These are phyloP conservation scores for Tigriopus californicus DNA, from an alignment of 2,888 invertebrate genomes.

Conservation along the genomic window DNA sequence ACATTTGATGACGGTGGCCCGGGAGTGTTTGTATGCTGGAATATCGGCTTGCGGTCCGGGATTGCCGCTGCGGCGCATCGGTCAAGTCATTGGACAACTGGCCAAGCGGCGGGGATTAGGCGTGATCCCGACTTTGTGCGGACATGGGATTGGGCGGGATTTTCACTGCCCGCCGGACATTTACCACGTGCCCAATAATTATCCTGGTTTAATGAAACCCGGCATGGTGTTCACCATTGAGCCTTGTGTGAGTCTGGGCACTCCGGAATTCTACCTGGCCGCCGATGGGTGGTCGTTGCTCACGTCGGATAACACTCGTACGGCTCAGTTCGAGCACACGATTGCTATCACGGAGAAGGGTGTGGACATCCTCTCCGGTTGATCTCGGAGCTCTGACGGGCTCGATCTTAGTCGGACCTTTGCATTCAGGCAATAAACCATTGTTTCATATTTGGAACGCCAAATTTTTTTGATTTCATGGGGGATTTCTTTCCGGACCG, in stretches of 20 bases:
- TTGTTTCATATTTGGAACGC: too few species aligned
- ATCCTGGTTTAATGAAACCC: constrained; percentile 39
- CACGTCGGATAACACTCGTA: constrained; percentile 55
- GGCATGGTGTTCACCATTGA: constrained; percentile 93
- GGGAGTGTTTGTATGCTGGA: constrained; percentile 41
- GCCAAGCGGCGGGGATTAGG: constrained; percentile 42
- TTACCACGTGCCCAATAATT: constrained; percentile 38
- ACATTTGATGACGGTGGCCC: constrained; percentile 47
- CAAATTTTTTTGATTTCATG: too few species aligned
- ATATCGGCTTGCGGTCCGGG: constrained; percentile 5
- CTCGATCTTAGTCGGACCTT: too few species aligned
- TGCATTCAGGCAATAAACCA: too few species aligned
- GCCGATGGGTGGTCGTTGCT: constrained; percentile 85
- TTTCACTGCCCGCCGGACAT: constrained; percentile 86
- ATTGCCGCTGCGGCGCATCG: constrained; percentile 24
- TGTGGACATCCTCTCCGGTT: constrained; percentile 42
- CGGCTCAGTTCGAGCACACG: constrained; percentile 83
- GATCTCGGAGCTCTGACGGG: too few species aligned
- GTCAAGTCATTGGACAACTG: constrained; percentile 41
- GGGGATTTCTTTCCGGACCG: too few species aligned
- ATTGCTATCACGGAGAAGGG: constrained; percentile 59
- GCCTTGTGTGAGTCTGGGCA: constrained; percentile 53
- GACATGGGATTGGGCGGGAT: constrained; percentile 79
- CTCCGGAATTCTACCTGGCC: constrained; percentile 41
- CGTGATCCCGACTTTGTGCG: constrained; percentile 59